These are phyloP conservation scores for Aselliscus stoliczkanus DNA, from an alignment of 2,797 vertebrate genomes.

Conservation along the genomic window DNA sequence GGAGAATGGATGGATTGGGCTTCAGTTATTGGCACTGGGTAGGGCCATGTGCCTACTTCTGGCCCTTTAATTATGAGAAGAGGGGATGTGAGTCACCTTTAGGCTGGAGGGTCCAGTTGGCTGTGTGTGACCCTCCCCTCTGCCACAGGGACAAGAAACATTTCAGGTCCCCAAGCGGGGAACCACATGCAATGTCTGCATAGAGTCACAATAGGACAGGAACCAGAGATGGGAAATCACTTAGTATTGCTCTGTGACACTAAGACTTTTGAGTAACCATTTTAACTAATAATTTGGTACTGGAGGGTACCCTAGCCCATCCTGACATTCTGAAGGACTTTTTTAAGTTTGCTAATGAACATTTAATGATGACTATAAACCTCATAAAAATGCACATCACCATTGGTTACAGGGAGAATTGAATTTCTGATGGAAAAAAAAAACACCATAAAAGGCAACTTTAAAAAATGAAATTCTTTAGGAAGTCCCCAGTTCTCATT, in stretches of 20 bases:
- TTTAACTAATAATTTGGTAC: not conserved
- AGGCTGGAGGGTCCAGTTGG: not conserved
- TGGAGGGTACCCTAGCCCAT: not conserved
- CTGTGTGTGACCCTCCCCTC: not conserved
- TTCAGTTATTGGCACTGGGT: not conserved
- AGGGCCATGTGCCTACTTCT: not conserved
- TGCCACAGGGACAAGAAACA: not conserved
- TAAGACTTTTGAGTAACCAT: not conserved
- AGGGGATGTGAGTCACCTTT: not conserved
- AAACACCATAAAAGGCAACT: not conserved
- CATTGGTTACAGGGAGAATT: not conserved
- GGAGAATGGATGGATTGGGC: not conserved
- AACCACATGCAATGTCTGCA: too few relatives aligned
- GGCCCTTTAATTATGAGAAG: not conserved
- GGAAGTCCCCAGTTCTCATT: not conserved
- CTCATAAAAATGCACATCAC: not conserved
- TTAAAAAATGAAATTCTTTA: not conserved
- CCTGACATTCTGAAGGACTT: not conserved
- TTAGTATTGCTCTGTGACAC: fast-evolving
- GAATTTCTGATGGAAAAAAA: not conserved
- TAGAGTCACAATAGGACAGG: fast-evolving
- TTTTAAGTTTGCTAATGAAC: not conserved
- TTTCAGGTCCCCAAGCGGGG: not conserved
- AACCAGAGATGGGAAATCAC: not conserved
- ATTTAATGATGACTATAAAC: not conserved